Evolutionary conservation across 2,113 vertebrate species (phyloP).

Genomic region (Tenebrosternarchus preto): DNA sequence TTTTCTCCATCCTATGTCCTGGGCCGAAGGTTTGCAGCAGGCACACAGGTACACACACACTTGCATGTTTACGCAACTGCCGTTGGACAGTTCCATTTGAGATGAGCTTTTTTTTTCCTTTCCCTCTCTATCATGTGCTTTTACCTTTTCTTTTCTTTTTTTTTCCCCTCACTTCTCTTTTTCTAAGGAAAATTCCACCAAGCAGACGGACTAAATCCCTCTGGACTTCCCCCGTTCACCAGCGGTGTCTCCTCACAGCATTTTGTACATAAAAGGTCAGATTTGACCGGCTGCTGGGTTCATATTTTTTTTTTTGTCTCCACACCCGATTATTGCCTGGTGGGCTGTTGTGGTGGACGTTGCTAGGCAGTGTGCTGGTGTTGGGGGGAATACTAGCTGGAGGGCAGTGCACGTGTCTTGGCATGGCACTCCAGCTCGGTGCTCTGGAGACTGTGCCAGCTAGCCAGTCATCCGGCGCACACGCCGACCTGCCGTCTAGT

Average conservation of each 20-base stretch:
- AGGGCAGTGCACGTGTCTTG: conserved; percentile 50
- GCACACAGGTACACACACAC: neutral
- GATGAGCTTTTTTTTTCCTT: neutral
- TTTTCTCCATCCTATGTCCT: neutral
- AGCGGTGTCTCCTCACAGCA: neutral
- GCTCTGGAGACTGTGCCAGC: conserved; percentile 27
- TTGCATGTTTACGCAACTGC: no score
- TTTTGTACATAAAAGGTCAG: conserved; percentile 54
- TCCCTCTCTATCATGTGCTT: neutral
- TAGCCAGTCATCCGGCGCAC: neutral
- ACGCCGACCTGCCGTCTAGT: conserved; percentile 23
- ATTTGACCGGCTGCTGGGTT: conserved; percentile 1
- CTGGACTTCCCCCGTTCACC: neutral
- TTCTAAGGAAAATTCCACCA: neutral
- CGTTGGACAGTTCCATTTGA: no score
- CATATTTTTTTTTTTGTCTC: conserved; percentile 10
- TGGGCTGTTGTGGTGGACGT: conserved; percentile 54
- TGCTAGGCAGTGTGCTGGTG: conserved; percentile 61
- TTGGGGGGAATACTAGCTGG: conserved; percentile 60
- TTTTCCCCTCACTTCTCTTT: neutral
- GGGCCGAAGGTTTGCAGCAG: neutral
- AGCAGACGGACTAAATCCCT: neutral
- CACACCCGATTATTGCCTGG: conserved; percentile 21
- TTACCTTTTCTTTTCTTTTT: no score
- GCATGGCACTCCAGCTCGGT: conserved; percentile 11